These are phyloP conservation scores for Batillaria attramentaria DNA, from an alignment of 1,140 invertebrate genomes.

Conservation along the genomic window DNA sequence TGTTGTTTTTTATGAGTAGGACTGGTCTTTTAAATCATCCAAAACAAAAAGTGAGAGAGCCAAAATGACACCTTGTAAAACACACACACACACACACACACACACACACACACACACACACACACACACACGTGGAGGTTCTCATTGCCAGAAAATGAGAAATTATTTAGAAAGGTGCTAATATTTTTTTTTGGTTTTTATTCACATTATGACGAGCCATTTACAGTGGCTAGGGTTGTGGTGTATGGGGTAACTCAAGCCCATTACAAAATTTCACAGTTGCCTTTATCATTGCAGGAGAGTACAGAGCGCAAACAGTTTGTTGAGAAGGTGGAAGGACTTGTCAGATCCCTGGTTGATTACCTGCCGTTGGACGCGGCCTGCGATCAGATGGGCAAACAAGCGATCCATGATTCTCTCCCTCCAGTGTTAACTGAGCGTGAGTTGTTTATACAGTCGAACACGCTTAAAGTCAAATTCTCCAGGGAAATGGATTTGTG, in stretches of 20 bases:
- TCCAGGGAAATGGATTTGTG: too few relatives aligned
- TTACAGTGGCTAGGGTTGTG: too few relatives aligned
- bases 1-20: too few relatives aligned
- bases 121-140: neutral
- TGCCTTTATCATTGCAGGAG: slow-evolving; percentile 56
- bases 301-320: slow-evolving; percentile 74
- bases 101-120: too few relatives aligned
- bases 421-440: slow-evolving; percentile 83
- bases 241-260: too few relatives aligned
- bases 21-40: neutral
- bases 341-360: slow-evolving; percentile 79
- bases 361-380: slow-evolving; percentile 84
- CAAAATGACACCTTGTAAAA: neutral
- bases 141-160: neutral
- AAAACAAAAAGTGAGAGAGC: neutral
- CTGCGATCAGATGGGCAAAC: slow-evolving; percentile 87
- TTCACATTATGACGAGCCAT: neutral
- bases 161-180: too few relatives aligned
- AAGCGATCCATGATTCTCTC: slow-evolving; percentile 88
- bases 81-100: too few relatives aligned
- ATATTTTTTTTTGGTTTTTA: slow-evolving; percentile 25
- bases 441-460: slow-evolving; percentile 60
- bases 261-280: too few relatives aligned
- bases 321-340: slow-evolving; percentile 75
- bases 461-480: too few relatives aligned